Base-by-base conservation (phyloP, 2,113 vertebrate genomes). In the Pteronura brasiliensis region DNA sequence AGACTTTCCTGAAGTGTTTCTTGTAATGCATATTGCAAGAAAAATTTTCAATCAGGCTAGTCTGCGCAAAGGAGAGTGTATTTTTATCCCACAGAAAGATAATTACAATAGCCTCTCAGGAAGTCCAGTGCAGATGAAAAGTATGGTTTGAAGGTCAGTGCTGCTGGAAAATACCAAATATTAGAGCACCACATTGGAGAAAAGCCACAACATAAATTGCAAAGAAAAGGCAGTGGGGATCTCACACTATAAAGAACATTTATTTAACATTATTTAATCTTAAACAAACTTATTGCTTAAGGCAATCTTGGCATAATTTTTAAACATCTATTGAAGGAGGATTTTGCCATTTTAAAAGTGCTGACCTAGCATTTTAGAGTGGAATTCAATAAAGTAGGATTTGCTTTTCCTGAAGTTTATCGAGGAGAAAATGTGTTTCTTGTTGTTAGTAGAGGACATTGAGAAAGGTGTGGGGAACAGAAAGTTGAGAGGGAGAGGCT, bases 281-380 rank as follows among this genome's bases (percentile, higher is more conserved):
- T 65, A 29, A 87, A 59, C 36, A 91, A 83, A 86, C n/a, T 31
- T 59, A 44, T 3, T 31, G 12, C 39, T 88, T 20, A 52, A 63
- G 17, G 18, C 29, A 25, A 17, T 34, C 42, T 79, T 52, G 36
- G 80, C 10, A 14, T 72, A 10, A 25, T 81, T 39, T 72, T 74
- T 34, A 74, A 93, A 69, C 39, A 47, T 55, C 44, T 31, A 5
- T n/a, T 47, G 6, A 90, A 84, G 49, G 49, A 11, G 10, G 17
- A 31, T 83, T 72, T 96, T 63, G 7, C 52, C 81, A 80, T 71
- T 61, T 69, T 52, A 80, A 47, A 94, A 93, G 31, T 63, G 23
- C 61, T 88, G 61, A 69, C 47, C 65, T 79, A 79, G 52, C 91
- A 52, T 74, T 87, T 65, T 87, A 67, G 67, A 83, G 52, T 72